phyloP scores from a whole-genome alignment of 2,113 vertebrate species.

The Pelmatolapia mariae region DNA sequence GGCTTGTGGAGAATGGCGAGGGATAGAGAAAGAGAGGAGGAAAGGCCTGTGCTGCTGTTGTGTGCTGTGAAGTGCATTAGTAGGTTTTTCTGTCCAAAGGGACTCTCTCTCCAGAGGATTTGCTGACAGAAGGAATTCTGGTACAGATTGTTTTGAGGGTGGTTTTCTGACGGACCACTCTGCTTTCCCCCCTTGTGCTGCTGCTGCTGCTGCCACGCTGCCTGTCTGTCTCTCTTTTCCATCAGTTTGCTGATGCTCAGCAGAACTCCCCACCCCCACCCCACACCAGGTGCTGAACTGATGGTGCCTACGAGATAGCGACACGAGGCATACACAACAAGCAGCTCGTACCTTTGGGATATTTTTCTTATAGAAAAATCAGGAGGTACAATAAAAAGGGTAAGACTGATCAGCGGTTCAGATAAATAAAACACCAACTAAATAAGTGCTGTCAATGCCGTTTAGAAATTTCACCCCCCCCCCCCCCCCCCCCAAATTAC shows the following conservation, averaged over 20 bases:
- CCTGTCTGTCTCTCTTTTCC: slow-evolving; percentile 78
- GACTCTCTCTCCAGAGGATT: slow-evolving; percentile 50
- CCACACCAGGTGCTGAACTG: slow-evolving; percentile 19
- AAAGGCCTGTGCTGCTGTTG: slow-evolving; percentile 64
- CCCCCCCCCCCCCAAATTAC: slow-evolving; percentile 32
- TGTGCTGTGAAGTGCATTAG: slow-evolving; percentile 63
- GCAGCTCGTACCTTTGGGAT: neutral
- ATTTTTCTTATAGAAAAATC: neutral
- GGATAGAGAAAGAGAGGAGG: slow-evolving; percentile 35
- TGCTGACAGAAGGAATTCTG: slow-evolving; percentile 66
- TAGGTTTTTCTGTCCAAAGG: slow-evolving; percentile 44
- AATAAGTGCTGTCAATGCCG: neutral
- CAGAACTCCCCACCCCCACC: neutral
- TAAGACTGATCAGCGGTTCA: neutral
- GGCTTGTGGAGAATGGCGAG: slow-evolving; percentile 55
- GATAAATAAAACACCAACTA: neutral
- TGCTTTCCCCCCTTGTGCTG: slow-evolving; percentile 70
- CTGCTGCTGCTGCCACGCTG: slow-evolving; percentile 71
- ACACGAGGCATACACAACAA: neutral
- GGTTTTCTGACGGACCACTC: slow-evolving; percentile 69
- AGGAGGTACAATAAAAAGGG: neutral
- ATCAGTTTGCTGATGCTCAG: slow-evolving; percentile 62
- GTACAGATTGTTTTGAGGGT: slow-evolving; percentile 59
- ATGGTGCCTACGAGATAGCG: neutral
- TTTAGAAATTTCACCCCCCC: neutral